Conservation (phyloP, 92 coral and sea anemone genomes). For the Umimayanthus kanabou region DNA sequence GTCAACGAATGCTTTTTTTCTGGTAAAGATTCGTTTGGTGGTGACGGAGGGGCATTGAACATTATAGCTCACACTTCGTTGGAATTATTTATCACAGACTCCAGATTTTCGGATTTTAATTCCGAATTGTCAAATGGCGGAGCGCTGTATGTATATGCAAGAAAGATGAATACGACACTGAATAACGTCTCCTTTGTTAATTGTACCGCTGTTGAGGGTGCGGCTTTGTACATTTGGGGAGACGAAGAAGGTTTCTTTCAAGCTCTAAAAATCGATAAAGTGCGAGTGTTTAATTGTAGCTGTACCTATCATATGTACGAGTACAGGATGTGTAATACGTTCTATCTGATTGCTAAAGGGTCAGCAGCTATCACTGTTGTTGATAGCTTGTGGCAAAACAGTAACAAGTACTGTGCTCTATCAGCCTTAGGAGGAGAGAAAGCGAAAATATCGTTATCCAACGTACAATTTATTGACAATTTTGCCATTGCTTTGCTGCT, state of each 20-base stretch:
- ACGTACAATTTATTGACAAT: not conserved
- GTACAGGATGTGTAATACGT: not conserved
- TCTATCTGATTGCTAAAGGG: constrained; percentile 4
- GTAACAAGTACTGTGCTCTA: not conserved
- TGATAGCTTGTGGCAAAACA: not conserved
- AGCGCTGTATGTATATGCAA: not conserved
- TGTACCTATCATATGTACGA: not conserved
- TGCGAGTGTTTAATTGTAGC: constrained; percentile 22
- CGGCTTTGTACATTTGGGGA: not conserved
- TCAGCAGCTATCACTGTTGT: not conserved
- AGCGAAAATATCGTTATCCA: not conserved
- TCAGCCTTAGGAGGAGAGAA: constrained; percentile 2
- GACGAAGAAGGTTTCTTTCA: not conserved
- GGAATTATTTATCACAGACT: not conserved
- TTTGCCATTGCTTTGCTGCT: constrained; percentile 8
- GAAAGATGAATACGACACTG: not conserved
- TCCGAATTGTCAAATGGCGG: not conserved
- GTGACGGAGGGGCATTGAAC: constrained; percentile 15
- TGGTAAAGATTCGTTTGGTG: not conserved
- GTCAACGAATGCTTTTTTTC: not conserved
- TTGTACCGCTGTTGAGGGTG: not conserved
- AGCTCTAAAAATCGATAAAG: not conserved
- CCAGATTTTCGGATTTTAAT: not conserved
- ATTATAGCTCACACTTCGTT: constrained; percentile 7
- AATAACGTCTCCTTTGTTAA: not conserved